Conservation (phyloP, 2,888 invertebrate genomes). For the Ormyrus pomaceus region DNA sequence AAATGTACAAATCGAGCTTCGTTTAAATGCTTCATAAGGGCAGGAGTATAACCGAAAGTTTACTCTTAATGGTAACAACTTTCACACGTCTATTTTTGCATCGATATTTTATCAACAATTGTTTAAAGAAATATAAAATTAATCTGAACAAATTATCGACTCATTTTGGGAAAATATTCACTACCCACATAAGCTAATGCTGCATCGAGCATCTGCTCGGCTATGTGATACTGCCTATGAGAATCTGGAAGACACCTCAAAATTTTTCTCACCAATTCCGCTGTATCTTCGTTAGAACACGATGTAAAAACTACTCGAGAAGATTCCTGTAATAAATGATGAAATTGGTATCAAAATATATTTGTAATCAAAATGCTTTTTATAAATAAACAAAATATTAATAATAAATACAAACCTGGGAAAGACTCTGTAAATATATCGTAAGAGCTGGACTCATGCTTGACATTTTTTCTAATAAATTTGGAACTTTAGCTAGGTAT, state of each 20-base stretch:
- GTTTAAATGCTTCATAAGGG: constrained; percentile 36
- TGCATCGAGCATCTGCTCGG: constrained; percentile 71
- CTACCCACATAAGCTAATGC: constrained; percentile 67
- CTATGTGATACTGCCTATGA: constrained; percentile 69
- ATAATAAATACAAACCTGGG: constrained; percentile 72
- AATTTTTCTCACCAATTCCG: constrained; percentile 68
- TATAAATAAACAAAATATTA: constrained; percentile 3
- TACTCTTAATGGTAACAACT: constrained; percentile 29
- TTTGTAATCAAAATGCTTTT: neutral
- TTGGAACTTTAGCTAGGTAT: constrained; percentile 79
- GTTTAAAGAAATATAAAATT: constrained; percentile 15
- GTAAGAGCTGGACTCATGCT: constrained; percentile 87
- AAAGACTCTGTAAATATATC: constrained; percentile 82
- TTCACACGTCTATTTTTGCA: constrained; percentile 13
- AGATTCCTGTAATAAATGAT: constrained; percentile 60
- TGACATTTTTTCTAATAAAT: constrained; percentile 83
- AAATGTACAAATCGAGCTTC: constrained; percentile 46
- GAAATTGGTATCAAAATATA: constrained; percentile 9
- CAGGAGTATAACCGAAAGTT: constrained; percentile 7
- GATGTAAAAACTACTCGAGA: constrained; percentile 66
- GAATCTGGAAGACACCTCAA: constrained; percentile 67
- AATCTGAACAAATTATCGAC: constrained; percentile 27
- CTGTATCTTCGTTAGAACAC: constrained; percentile 69
- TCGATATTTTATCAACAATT: constrained; percentile 8
- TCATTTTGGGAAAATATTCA: constrained; percentile 48